Evolutionary conservation across 2,888 invertebrate genomes (phyloP), one percentile per base, ranked within the genome.

Genomic region (Apotomis betuletana): DNA sequence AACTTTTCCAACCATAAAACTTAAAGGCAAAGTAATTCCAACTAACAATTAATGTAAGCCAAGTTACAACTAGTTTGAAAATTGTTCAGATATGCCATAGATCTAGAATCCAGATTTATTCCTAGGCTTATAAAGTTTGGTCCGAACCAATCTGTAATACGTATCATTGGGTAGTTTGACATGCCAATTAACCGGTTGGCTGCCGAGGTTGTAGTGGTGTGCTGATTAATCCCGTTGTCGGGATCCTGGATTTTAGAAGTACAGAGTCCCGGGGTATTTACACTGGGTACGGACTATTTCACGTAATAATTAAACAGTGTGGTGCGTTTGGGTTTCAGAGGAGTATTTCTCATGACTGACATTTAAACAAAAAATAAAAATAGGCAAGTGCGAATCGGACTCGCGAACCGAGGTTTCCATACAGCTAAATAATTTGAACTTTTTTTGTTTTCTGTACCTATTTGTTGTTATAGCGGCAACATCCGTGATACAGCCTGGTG

Each of bases 51-150:
- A 41, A 41, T 41, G 41, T 41, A 49, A 49, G 49, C 49, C 49
- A 49, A 49, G 49, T 49, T 49, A 9, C 9, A 6, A 41, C 3
- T 41, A 49, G 49, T 49, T 49, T 49, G 49, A 49, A 10, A 8
- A 10, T 9, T 49, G 49, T 0, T 38, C 36, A 36, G 12, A 57
- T 5, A 58, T 36, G 12, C 44, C 13, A 55, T 63, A 54, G 54
- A 63, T 55, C 54, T 55, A 64, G 44, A 46, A 55, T 27, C 55
- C 64, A 15, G 64, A 64, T 64, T 64, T 54, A 64, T 64, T n/a
- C 6, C 55, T 55, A n/a, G 54, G 64, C 64, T 55, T 64, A 64
- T 27, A 41, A 55, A 64, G 44, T 64, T 55, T 13, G 41, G 36
- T 63, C 51, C 52, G 36, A 15, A 63, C 13, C 63, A 54, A 63